Base-by-base conservation (phyloP, 2,797 vertebrate species). In the Perodicticus potto region DNA sequence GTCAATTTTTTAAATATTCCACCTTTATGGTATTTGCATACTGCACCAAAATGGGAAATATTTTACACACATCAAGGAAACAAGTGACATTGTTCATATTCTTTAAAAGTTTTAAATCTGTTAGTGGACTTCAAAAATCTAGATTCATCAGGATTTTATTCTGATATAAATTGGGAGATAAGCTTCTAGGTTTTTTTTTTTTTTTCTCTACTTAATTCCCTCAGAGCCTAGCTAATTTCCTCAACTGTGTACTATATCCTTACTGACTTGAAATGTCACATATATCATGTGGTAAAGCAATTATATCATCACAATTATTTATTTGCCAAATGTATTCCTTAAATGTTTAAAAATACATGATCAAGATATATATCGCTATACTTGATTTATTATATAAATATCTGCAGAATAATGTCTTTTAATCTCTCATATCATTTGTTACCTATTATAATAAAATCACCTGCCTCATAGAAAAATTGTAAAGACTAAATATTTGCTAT, bases 201-300 rank as follows among this genome's bases (percentile, higher is more conserved):
- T 53, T 32, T 55, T 40, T 89, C 43, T 45, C 10, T 14, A 49
- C 45, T 49, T 49, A 49, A 17, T 3, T 29, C 32, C 22, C 32
- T 34, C 45, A 53, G 19, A 12, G 1, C 32, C 45, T 49, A 69
- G 43, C 43, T 53, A 55, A 12, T 53, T 69, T 53, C 23, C 23
- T 65, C 8, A 19, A n/a, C 16, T 32, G 2, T 23, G 3, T 34
- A 27, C 17, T 76, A 29, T 45, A 7, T 14, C 4, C 0, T 3
- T 19, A 59, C 6, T 76, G 27, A 70, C 25, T n/a, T 57, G 22
- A 73, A 73, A 73, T 49, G 22, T 45, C 32, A 29, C 16, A 37
- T 65, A 20, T 29, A 13, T 34, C 6, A 34, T 43, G 29, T 55
- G 20, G 25, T 13, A 73, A 91, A 40, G 17, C 13, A 57, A 63